phyloP scores from a whole-genome alignment of 1,140 invertebrate species.

The Drosophila pectinifera region DNA sequence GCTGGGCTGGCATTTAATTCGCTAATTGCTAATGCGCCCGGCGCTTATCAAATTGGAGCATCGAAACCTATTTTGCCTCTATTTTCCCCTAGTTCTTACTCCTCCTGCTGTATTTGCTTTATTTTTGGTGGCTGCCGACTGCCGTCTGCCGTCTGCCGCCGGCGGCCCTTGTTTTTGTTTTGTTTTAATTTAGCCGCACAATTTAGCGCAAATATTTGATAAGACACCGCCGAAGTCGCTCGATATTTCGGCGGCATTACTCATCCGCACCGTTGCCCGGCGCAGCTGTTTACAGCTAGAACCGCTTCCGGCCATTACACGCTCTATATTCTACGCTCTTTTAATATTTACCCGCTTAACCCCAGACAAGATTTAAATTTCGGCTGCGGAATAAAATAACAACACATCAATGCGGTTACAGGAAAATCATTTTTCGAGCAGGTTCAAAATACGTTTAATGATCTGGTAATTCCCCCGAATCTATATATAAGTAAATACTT shows the following conservation, averaged over 20 bases:
- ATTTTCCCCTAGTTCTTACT: slow-evolving; percentile 30
- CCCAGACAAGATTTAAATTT: slow-evolving; percentile 25
- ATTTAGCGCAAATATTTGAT: slow-evolving; percentile 81
- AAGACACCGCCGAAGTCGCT: slow-evolving; percentile 49
- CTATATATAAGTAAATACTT: slow-evolving; percentile 8
- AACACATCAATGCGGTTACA: slow-evolving; percentile 27
- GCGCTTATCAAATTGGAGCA: slow-evolving; percentile 82
- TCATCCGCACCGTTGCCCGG: slow-evolving; percentile 59
- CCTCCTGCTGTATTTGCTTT: slow-evolving; percentile 24
- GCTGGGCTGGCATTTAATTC: slow-evolving; percentile 70
- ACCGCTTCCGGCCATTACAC: slow-evolving; percentile 62
- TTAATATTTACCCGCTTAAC: slow-evolving; percentile 9
- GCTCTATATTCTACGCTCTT: slow-evolving; percentile 14
- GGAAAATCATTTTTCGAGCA: slow-evolving; percentile 22
- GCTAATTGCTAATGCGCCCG: slow-evolving; percentile 77
- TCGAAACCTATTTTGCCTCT: slow-evolving; percentile 60
- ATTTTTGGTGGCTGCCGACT: slow-evolving; percentile 37
- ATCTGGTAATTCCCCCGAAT: slow-evolving; percentile 49
- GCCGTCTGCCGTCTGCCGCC: slow-evolving; percentile 43
- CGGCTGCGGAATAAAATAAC: slow-evolving; percentile 13
- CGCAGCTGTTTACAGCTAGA: slow-evolving; percentile 46
- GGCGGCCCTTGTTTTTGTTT: slow-evolving; percentile 44
- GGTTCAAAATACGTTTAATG: slow-evolving; percentile 74
- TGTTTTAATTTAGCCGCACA: slow-evolving; percentile 77
- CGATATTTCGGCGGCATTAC: slow-evolving; percentile 62